Base-by-base conservation (phyloP, 2,113 vertebrate genomes). In the Sitta europaea region DNA sequence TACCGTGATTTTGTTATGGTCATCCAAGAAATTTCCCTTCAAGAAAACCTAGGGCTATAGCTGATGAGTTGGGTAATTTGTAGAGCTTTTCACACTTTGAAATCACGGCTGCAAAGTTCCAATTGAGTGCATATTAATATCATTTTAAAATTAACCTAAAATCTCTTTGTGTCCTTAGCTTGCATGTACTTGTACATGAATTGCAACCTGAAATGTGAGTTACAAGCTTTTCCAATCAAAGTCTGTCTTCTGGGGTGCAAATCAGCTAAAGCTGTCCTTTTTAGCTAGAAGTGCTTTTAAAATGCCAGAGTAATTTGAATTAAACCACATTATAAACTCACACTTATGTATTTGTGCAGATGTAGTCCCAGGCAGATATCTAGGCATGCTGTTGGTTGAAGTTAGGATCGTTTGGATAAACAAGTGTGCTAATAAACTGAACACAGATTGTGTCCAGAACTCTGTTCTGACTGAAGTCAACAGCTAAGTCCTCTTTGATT, bases 291-390 rank as follows among this genome's bases (percentile, higher is more conserved):
- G 92, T 84, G 66, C 61, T 72, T 94, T 89, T 50, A 53, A 74
- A 96, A 89, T 42, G 47, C 53, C 67, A 77, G 63, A 76, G 73
- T 79, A 54, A 72, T 85, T 92, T 93, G 45, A 83, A 94, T 95
- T 94, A 88, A 96, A 95, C 90, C 86, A 85, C 83, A 90, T 94
- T 55, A 91, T 91, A 95, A 88, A 87, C 45, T 97, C 84, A 78
- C 73, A 88, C 71, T 67, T 94, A 63, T 1, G 36, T 59, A 80
- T 92, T 86, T 74, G 25, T 65, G 63, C 17, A 85, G 62, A 55
- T n/a, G 7, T 50, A 79, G 53, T 75, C 74, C 58, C 62, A 75
- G 67, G 48, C 42, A 61, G 88, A 83, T 86, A 74, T 88, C 28
- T 71, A 86, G 74, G 43, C n/a, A 71, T 25, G 40, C 47, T 36